Evolutionary conservation across 2,888 invertebrate genomes (phyloP).

Genomic region (Xiphydria camelus): DNA sequence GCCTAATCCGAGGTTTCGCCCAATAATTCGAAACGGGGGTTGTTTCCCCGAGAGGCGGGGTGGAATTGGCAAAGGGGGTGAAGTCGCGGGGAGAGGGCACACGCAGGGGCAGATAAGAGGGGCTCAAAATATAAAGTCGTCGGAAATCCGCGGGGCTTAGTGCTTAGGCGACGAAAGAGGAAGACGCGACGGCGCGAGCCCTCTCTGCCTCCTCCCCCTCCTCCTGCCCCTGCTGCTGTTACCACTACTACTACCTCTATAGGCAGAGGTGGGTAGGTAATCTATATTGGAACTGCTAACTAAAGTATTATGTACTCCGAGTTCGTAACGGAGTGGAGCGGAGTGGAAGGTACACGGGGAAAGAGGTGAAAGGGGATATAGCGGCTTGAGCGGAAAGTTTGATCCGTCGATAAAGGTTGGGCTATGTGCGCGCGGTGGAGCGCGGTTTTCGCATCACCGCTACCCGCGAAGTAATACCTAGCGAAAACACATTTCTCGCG

Average conservation of each 20-base stretch:
- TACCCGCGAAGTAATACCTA: no score
- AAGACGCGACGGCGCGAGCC: conserved; percentile 17
- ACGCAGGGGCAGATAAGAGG: conserved; percentile 24
- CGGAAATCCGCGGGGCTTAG: conserved; percentile 33
- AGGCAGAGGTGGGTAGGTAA: conserved; percentile 25
- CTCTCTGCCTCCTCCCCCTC: conserved; percentile 2
- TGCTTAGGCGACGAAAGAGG: conserved; percentile 23
- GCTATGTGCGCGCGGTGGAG: no score
- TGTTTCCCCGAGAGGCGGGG: no score
- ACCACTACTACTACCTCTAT: no score
- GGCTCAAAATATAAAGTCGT: conserved; percentile 34
- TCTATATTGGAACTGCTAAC: conserved; percentile 32
- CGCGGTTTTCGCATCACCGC: no score
- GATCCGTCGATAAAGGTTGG: conserved; percentile 20
- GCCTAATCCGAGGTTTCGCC: no score
- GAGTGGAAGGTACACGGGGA: not conserved
- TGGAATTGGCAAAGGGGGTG: not conserved
- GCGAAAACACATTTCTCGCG: no score
- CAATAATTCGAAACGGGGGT: no score
- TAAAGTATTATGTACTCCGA: conserved; percentile 30
- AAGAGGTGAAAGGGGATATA: not conserved
- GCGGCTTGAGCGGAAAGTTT: conserved; percentile 24
- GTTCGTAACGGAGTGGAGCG: conserved; percentile 5
- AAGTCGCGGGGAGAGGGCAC: not conserved
- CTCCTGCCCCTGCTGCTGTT: not conserved